Base-by-base conservation (phyloP, 2,888 invertebrate species). In the Orchesella flavescens region DNA sequence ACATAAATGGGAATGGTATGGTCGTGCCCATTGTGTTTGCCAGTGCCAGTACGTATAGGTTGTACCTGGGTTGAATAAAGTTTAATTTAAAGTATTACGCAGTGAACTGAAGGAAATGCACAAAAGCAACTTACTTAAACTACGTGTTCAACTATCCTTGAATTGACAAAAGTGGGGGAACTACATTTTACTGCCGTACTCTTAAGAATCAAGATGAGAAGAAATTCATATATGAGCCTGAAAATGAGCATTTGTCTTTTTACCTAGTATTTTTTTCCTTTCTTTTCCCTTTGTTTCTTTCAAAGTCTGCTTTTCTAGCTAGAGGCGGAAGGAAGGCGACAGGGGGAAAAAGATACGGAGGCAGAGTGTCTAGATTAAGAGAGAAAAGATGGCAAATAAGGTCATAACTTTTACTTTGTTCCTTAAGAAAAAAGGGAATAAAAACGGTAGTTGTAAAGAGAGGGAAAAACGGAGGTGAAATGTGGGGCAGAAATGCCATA, bases 101-200 rank as follows among this genome's bases (percentile, higher is more conserved):
- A n/a, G n/a, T n/a, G n/a, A n/a, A n/a, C n/a, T n/a, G n/a, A n/a
- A n/a, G n/a, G n/a, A n/a, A n/a, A n/a, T n/a, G n/a, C n/a, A n/a
- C n/a, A n/a, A n/a, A n/a, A n/a, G n/a, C n/a, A n/a, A n/a, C n/a
- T n/a, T 21, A 21, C 23, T 21, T 17, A 59, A 55, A 55, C 10
- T 17, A 7, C 46, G 7, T 57, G 5, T 65, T 65, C 65, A 34
- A 17, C 34, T 43, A 65, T 65, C 43, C 65, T 65, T 65, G 43
- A 43, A 65, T 65, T 65, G 65, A 43, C 10, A 34, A 61, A 65
- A 65, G 43, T 65, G n/a, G 65, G 59, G 2, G 59, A 23, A 7
- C 13, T 7, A 13, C 46, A 10, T 46, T 46, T 59, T 59, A 21
- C 5, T 55, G n/a, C 55, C n/a, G 55, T 55, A 5, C n/a, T 46